phyloP scores from a whole-genome alignment of 2,113 vertebrate species.

The Sclerurus mexicanus region DNA sequence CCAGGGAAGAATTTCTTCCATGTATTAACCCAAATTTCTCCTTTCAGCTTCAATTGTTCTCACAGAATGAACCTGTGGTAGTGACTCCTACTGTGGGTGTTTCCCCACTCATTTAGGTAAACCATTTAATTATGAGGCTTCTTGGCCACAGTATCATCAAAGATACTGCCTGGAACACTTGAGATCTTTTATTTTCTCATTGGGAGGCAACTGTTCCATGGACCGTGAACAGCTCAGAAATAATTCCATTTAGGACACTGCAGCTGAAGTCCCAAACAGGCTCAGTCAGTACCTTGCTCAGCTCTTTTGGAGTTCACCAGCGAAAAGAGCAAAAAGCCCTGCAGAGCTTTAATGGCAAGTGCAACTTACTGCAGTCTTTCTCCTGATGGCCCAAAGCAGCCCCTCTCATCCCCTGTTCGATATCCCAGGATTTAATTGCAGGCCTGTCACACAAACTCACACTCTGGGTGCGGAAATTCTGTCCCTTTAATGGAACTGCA shows the following conservation, averaged over 20 bases:
- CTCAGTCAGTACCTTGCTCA: neutral
- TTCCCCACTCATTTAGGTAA: neutral
- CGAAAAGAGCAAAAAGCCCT: neutral
- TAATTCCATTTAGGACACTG: neutral
- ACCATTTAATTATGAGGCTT: neutral
- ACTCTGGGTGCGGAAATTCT: neutral
- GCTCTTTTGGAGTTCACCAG: neutral
- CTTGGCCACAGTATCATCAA: neutral
- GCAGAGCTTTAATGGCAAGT: neutral
- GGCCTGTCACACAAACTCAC: neutral
- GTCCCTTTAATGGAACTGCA: neutral
- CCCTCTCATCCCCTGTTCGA: neutral
- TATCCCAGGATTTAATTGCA: neutral
- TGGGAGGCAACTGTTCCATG: neutral
- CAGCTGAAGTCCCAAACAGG: neutral
- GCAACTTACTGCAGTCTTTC: neutral
- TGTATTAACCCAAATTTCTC: neutral
- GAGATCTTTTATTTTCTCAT: neutral
- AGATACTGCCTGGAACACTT: neutral
- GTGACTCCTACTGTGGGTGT: neutral
- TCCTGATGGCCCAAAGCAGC: neutral
- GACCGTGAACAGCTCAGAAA: neutral
- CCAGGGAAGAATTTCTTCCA: neutral
- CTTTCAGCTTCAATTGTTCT: neutral
- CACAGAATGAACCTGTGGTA: neutral